phyloP scores from a whole-genome alignment of 2,888 invertebrate species.

The Patella pellucida region DNA sequence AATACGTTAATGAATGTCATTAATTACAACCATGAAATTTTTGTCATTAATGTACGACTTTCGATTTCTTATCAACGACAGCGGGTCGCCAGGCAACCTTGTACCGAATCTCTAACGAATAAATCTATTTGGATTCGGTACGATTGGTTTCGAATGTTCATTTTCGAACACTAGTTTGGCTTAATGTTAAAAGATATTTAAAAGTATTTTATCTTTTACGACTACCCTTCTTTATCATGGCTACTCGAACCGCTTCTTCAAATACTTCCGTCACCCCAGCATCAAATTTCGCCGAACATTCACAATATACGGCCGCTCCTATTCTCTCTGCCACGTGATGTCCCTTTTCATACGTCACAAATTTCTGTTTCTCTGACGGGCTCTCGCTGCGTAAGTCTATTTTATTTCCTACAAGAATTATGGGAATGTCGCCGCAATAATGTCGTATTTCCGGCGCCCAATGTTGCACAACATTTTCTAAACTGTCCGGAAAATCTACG shows the following conservation, averaged over 20 bases:
- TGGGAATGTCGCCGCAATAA: background rate
- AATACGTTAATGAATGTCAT: too few species aligned
- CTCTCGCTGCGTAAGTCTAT: background rate
- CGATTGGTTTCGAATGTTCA: too few species aligned
- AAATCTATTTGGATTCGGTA: too few species aligned
- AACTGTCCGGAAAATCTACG: background rate
- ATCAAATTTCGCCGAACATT: background rate
- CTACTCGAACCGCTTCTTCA: background rate
- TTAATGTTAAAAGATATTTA: too few species aligned
- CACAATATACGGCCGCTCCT: background rate
- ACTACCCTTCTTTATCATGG: background rate
- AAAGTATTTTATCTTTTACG: background rate
- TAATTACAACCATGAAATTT: too few species aligned
- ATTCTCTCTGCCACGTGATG: background rate
- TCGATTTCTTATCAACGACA: too few species aligned
- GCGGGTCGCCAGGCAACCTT: too few species aligned
- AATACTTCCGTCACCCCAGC: background rate
- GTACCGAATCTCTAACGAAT: too few species aligned
- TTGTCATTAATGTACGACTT: too few species aligned
- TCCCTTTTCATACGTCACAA: background rate
- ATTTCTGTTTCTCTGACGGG: background rate
- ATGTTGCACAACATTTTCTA: background rate
- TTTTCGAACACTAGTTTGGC: too few species aligned
- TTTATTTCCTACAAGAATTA: constrained; percentile 4
- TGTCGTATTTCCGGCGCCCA: constrained; percentile 9